Evolutionary conservation across 2,888 invertebrate species (phyloP), one percentile per base, ranked within the genome.

Genomic region (Erpobdella octoculata): DNA sequence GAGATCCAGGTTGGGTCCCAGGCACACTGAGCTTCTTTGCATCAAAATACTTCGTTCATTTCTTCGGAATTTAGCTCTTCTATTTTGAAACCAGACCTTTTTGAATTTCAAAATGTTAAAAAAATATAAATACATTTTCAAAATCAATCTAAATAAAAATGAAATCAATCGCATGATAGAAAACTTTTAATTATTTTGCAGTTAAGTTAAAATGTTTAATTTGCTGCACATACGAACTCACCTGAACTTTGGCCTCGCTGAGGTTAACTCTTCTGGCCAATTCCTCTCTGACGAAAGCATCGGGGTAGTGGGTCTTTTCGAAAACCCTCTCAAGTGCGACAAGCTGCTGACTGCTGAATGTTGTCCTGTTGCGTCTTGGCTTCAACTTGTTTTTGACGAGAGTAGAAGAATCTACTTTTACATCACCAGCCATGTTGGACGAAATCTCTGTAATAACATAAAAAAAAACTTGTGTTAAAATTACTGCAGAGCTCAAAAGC

Each of bases 171-270:
- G 18, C 18, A 15, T 41, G 18, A 41, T n/a, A 41, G 18, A 41
- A 15, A 15, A 41, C 46, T 15, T 15, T 41, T 12, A 41, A 41
- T 15, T 41, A 15, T 41, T 15, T 41, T 15, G 12, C 46, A 15
- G 12, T 41, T 41, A 12, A 41, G 18, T 41, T 41, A 41, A 15
- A 41, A 15, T 41, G 12, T 41, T 41, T 41, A 41, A 41, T 41
- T 41, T 41, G n/a, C n/a, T n/a, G n/a, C 9, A 59, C 25, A 12
- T 21, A 64, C 64, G 33, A 68, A 46, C 36, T 33, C 28, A 94
- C 94, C 89, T 95, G 95, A 12, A 95, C 95, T 84, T 95, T 87
- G 2, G 94, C 94, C 85, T 95, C 95, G 74, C 92, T 93, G 48
- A 95, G 86, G 77, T 89, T 90, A n/a, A 94, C 93, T 79, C 93